Evolutionary conservation across 1,140 invertebrate species (phyloP).

Genomic region (Drosophila seguyi): DNA sequence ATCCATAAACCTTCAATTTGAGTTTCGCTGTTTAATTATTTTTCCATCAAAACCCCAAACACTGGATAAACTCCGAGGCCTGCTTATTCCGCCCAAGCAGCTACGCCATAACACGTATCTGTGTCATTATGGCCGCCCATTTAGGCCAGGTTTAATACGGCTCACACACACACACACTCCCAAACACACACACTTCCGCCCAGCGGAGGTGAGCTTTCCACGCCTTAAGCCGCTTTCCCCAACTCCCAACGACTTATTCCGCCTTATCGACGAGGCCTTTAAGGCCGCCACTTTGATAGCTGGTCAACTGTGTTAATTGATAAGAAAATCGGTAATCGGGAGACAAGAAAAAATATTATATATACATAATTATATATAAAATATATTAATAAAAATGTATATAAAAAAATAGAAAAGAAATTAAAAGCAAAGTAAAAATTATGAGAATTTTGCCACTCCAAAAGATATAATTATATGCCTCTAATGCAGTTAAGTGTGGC

Average conservation of each 20-base stretch:
- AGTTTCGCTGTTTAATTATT: neutral
- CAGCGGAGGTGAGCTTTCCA: neutral
- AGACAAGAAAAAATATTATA: neutral
- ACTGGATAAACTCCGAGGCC: neutral
- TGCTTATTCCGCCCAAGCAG: constrained; percentile 17
- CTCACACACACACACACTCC: neutral
- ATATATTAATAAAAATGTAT: no score
- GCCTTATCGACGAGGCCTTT: constrained; percentile 48
- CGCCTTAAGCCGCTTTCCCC: constrained; percentile 26
- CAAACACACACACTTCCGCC: neutral
- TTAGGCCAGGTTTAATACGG: constrained; percentile 18
- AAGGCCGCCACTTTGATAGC: constrained; percentile 56
- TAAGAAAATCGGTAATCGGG: constrained; percentile 62
- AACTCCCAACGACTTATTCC: constrained; percentile 29
- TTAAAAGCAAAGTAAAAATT: constrained; percentile 27
- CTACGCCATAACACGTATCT: neutral
- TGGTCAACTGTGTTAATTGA: constrained; percentile 71
- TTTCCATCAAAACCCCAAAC: neutral
- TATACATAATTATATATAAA: no score
- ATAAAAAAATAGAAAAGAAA: neutral
- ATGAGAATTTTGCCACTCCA: constrained; percentile 73
- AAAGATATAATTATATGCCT: no score
- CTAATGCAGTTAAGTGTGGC: neutral
- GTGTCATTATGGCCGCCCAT: constrained; percentile 3
- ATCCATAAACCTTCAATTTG: neutral